Evolutionary conservation across 2,888 invertebrate species (phyloP), one percentile per base, ranked within the genome.

Genomic region (Cerceris ruficornis): DNA sequence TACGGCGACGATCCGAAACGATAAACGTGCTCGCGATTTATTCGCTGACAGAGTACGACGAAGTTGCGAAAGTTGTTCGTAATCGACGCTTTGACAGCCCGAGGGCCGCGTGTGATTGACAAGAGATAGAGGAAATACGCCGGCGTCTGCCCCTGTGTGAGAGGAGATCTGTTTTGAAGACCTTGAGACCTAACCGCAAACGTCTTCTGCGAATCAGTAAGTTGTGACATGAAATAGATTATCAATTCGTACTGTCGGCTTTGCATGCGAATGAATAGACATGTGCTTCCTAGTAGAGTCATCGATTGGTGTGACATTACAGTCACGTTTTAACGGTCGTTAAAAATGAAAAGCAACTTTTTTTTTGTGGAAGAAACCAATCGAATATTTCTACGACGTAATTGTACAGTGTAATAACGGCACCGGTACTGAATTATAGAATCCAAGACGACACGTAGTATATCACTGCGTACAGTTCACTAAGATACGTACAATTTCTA

Each of bases 51-150:
- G 41, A 55, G 4, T 50, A 60, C 8, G n/a, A 28, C 49, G 42
- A 28, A 13, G n/a, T 55, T 39, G 43, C 49, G 66, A 62, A 64
- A 59, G 54, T 77, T 28, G 70, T 67, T 58, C 59, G 41, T 28
- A 69, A 66, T 49, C 15, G 42, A n/a, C 42, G 43, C 39, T 60
- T 57, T 13, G 60, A 55, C 55, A 42, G 42, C 42, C 15, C 41
- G 11, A 15, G n/a, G 54, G 58, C 13, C 13, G 8, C 7, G n/a
- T 11, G 71, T 68, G 71, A 77, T 50, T 62, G 77, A 66, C 77
- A 58, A 8, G 46, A 7, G 15, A 17, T n/a, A 49, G 46, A 46
- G 11, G 46, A 46, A 46, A 46, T 46, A 46, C 46, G 6, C 46
- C 11, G 46, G 46, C 8, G 46, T 46, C 11, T 11, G 11, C 8